Base-by-base conservation (phyloP, 1,140 invertebrate genomes). In the Solenopsis invicta region DNA sequence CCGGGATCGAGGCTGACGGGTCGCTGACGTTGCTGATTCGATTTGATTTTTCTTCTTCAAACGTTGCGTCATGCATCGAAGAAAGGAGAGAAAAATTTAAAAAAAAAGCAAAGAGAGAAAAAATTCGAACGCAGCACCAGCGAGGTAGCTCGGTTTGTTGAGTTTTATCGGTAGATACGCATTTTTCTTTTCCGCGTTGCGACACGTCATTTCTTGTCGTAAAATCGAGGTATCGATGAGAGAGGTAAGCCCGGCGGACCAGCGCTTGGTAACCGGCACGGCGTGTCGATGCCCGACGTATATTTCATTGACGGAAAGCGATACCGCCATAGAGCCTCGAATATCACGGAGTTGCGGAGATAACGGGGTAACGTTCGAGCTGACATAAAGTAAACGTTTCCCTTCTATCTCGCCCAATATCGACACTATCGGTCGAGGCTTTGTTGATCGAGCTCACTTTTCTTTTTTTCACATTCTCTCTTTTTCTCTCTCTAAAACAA, bases 301-400 rank as follows among this genome's bases (percentile, higher is more conserved):
- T 85, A 78, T 85, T 85, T 78, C 82, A 85, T 78, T 85, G 72
- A n/a, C 45, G 61, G 48, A 41, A 78, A 52, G 24, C 59, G 82
- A 85, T 76, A 78, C 50, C 61, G 45, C 45, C 41, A 50, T 75
- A 34, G 69, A 37, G 71, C 81, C 12, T 29, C 59, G 45, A 77
- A 41, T 78, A 76, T 85, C 82, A 45, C 66, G 24, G 21, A 41
- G 52, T 48, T 29, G 34, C 78, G 82, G 82, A 78, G 71, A 85
- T 85, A 85, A 66, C 82, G 34, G 59, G 61, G 29, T 77, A 76
- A 77, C 75, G 50, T 86, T 86, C 84, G 52, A 56, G 48, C 29
- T 37, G 54, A 41, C 75, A 21, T 86, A 81, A 86, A 86, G 85
- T 81, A 86, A 81, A 86, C 75, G 64, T 50, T 81, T 86, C 64